phyloP scores from a whole-genome alignment of 2,797 vertebrate genomes.

The Alcedo atthis region DNA sequence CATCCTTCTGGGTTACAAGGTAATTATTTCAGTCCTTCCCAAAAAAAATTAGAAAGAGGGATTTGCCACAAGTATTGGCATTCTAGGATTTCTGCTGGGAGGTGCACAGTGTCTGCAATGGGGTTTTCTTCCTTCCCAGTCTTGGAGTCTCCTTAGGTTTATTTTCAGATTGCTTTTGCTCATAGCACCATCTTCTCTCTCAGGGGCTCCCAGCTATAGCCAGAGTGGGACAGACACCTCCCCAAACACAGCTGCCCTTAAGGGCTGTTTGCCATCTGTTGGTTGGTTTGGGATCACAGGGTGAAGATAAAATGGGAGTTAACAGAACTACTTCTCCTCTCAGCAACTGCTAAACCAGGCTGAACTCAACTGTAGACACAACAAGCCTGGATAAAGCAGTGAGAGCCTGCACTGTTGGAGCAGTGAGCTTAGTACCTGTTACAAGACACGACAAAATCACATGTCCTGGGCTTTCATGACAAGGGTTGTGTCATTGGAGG shows the following conservation, averaged over 20 bases:
- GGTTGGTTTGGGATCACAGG: not conserved
- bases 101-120: accelerated
- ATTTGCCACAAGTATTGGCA: not conserved
- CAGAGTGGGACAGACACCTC: not conserved
- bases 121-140: not conserved
- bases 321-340: not conserved
- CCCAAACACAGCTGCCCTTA: not conserved
- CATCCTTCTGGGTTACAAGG: not conserved
- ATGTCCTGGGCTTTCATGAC: not conserved
- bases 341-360: not conserved
- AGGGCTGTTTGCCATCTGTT: not conserved
- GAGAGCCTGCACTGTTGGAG: not conserved
- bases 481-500: not conserved
- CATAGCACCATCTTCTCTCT: not conserved
- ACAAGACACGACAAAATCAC: not conserved
- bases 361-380: not conserved
- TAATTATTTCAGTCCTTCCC: not conserved
- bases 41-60: not conserved
- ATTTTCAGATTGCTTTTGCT: not conserved
- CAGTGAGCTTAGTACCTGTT: not conserved
- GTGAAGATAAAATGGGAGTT: not conserved
- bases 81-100: not conserved
- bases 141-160: not conserved
- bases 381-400: not conserved
- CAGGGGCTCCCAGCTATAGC: not conserved